phyloP scores from a whole-genome alignment of 2,113 vertebrate species.

The Chascanopsetta lugubris region DNA sequence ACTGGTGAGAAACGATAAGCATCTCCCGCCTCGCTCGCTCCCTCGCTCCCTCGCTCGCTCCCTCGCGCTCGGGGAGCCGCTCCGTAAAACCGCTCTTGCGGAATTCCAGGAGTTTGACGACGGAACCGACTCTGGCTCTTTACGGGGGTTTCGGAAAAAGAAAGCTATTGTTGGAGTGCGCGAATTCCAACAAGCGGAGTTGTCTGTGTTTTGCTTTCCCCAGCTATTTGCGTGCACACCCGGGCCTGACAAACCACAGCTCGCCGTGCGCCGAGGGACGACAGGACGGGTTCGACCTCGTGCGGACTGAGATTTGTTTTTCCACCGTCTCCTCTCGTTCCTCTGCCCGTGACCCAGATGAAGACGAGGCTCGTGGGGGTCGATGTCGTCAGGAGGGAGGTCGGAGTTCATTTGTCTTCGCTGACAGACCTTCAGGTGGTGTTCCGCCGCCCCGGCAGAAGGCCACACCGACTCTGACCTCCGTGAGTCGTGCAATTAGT shows the following conservation, averaged over 20 bases:
- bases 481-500: conserved; percentile 73
- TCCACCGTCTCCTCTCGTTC: conserved; percentile 13
- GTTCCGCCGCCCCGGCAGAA: conserved; percentile 51
- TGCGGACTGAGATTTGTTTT: not conserved
- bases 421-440: conserved; percentile 69
- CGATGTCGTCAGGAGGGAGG: conserved; percentile 63
- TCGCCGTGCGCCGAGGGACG: not conserved
- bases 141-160: conserved; percentile 45
- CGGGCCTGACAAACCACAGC: not conserved
- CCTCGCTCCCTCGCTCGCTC: too few relatives aligned
- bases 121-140: conserved; percentile 47
- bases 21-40: conserved; percentile 39
- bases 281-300: not conserved
- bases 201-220: conserved; percentile 30
- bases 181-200: conserved; percentile 18
- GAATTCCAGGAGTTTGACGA: conserved; percentile 56
- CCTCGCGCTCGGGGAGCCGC: conserved; percentile 25
- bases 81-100: conserved; percentile 40
- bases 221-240: conserved; percentile 4
- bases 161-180: conserved; percentile 43
- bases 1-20: conserved; percentile 64
- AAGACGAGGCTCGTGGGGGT: conserved; percentile 52
- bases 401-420: conserved; percentile 75
- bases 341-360: conserved; percentile 48
- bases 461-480: conserved; percentile 68